phyloP scores from a whole-genome alignment of 2,888 invertebrate genomes.

The Synergus gifuensis region DNA sequence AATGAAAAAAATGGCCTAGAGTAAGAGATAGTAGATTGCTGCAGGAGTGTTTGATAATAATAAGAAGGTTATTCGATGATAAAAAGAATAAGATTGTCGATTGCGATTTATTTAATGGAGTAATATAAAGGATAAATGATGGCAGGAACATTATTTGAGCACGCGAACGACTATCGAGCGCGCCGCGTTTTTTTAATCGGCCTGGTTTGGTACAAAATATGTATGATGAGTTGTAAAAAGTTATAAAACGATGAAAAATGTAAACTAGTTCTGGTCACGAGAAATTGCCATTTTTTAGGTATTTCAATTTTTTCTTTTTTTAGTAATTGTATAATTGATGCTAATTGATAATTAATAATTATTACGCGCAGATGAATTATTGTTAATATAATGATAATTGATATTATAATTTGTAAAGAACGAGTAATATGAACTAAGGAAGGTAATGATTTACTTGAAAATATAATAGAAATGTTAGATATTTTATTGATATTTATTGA shows the following conservation, averaged over 20 bases:
- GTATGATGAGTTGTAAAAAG: conserved; percentile 76
- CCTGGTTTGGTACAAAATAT: conserved; percentile 77
- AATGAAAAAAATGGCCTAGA: conserved; percentile 75
- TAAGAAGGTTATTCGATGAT: conserved; percentile 46
- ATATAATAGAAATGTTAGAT: conserved; percentile 75
- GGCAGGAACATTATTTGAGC: conserved; percentile 74
- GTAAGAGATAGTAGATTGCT: conserved; percentile 69
- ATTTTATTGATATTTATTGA: conserved; percentile 77
- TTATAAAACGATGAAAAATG: conserved; percentile 67
- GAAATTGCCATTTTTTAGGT: conserved; percentile 76
- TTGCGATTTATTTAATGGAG: conserved; percentile 74
- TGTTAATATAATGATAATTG: conserved; percentile 75
- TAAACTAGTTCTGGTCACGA: conserved; percentile 77
- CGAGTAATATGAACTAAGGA: conserved; percentile 65
- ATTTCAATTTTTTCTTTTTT: conserved; percentile 64
- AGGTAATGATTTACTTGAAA: conserved; percentile 70
- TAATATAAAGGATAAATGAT: conserved; percentile 74
- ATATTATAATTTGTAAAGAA: conserved; percentile 72
- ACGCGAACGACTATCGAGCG: conserved; percentile 64
- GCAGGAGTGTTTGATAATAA: conserved; percentile 68
- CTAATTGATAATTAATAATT: conserved; percentile 64
- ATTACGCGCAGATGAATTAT: conserved; percentile 69
- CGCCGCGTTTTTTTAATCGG: conserved; percentile 73
- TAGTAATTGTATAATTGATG: conserved; percentile 65
- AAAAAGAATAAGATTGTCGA: conserved; percentile 70